These are phyloP conservation scores for Catagonus wagneri DNA, from an alignment of 2,113 vertebrate species.

Conservation along the genomic window DNA sequence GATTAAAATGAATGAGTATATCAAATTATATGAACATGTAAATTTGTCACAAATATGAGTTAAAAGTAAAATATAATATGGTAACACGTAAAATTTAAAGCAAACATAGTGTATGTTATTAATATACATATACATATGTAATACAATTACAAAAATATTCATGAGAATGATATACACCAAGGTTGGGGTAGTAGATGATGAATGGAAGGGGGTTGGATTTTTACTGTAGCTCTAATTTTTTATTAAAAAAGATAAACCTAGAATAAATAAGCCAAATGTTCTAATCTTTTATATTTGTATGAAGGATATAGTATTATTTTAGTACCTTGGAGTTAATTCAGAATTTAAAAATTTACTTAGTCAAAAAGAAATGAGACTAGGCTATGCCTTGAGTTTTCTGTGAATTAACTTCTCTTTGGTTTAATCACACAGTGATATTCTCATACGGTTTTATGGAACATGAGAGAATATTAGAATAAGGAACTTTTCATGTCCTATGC, in stretches of 20 bases:
- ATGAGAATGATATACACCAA: neutral
- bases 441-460: slow-evolving; percentile 2
- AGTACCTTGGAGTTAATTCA: neutral
- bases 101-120: neutral
- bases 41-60: neutral
- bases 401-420: neutral
- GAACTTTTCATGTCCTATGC: neutral
- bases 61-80: neutral
- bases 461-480: neutral
- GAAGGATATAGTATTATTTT: neutral
- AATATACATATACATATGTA: neutral
- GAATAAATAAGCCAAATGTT: neutral
- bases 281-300: neutral
- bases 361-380: neutral
- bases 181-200: neutral
- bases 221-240: neutral
- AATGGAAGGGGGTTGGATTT: neutral
- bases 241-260: neutral
- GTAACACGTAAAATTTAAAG: neutral
- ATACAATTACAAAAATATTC: neutral
- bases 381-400: neutral
- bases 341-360: neutral
- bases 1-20: slow-evolving; percentile 37
- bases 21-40: neutral
- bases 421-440: neutral